Conservation (phyloP, 2,797 vertebrate genomes). For the Sebastes alutus region DNA sequence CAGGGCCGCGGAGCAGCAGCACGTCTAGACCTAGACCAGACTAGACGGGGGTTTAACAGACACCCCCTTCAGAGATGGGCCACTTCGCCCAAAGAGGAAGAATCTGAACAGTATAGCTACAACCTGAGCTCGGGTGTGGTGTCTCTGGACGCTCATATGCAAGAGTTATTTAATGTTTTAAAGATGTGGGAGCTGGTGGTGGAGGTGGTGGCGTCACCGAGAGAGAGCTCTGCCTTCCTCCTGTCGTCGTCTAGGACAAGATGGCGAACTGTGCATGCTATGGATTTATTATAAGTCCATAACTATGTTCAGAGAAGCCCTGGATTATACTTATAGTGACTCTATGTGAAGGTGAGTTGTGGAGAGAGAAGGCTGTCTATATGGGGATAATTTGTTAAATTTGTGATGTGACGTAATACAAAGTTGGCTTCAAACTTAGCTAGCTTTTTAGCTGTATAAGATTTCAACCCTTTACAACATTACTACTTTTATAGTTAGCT, state of each 20-base stretch:
- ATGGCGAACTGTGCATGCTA: constrained; percentile 89
- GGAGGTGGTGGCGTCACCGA: constrained; percentile 80
- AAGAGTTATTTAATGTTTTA: constrained; percentile 77
- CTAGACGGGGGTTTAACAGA: constrained; percentile 43
- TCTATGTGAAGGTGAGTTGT: constrained; percentile 86
- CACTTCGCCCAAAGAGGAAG: constrained; percentile 64
- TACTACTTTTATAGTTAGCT: neutral
- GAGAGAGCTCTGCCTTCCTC: constrained; percentile 82
- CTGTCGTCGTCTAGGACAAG: constrained; percentile 90
- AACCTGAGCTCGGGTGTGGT: constrained; percentile 51
- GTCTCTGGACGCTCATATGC: constrained; percentile 56
- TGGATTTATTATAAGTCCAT: constrained; percentile 85
- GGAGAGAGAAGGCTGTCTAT: neutral
- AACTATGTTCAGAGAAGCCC: constrained; percentile 87
- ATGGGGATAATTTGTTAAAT: constrained; percentile 12
- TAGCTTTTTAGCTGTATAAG: constrained; percentile 6
- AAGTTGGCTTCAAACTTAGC: constrained; percentile 73
- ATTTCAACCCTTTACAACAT: neutral
- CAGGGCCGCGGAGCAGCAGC: constrained; percentile 59
- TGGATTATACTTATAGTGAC: constrained; percentile 84
- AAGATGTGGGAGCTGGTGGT: constrained; percentile 78
- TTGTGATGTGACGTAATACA: constrained; percentile 66
- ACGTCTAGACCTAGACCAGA: constrained; percentile 43
- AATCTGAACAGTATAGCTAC: constrained; percentile 60
- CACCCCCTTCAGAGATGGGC: constrained; percentile 80